Evolutionary conservation across 2,797 vertebrate species (phyloP), one percentile per base, ranked within the genome.

Genomic region (Champsocephalus gunnari): DNA sequence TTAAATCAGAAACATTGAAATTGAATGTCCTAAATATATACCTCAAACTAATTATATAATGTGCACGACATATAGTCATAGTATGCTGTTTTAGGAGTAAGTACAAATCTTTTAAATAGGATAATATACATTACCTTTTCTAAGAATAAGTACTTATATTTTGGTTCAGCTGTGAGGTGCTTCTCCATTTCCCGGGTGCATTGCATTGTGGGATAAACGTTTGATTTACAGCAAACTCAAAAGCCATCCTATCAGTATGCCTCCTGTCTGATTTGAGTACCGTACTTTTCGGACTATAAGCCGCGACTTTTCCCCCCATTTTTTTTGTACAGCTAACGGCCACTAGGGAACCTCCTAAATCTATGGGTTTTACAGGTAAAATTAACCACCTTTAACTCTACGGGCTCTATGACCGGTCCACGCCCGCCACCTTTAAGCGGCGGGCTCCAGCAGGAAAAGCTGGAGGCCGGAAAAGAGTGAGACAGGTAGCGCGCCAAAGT

Each of bases 181-280:
- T 66, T 14, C 38, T 66, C 9, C 3, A 54, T 66, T 53, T 54
- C 19, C 38, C 19, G 6, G 10, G 19, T 51, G 48, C 63, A 17
- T 44, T 54, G 19, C 51, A 55, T 66, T 45, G 41, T 66, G 38
- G 51, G 51, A n/a, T 50, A 43, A 44, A 17, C 14, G 62, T 65
- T 65, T 53, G 49, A 12, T 43, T 38, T 12, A 44, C 19, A 43
- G 10, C 13, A 43, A 5, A 44, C 38, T 54, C 9, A 7, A 53
- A 53, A 41, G 16, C 13, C 21, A 16, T 16, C 34, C 6, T 38
- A 38, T 61, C 24, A 44, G 19, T 41, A 60, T 47, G 49, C 28
- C 8, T 63, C 10, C 7, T 43, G 49, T 44, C 10, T 55, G 50
- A 14, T 53, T 65, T n/a, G 4, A 44, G 34, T 21, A 21, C 19